Evolutionary conservation across 2,888 invertebrate genomes (phyloP), one percentile per base, ranked within the genome.

Genomic region (Stegana nigrithorax): DNA sequence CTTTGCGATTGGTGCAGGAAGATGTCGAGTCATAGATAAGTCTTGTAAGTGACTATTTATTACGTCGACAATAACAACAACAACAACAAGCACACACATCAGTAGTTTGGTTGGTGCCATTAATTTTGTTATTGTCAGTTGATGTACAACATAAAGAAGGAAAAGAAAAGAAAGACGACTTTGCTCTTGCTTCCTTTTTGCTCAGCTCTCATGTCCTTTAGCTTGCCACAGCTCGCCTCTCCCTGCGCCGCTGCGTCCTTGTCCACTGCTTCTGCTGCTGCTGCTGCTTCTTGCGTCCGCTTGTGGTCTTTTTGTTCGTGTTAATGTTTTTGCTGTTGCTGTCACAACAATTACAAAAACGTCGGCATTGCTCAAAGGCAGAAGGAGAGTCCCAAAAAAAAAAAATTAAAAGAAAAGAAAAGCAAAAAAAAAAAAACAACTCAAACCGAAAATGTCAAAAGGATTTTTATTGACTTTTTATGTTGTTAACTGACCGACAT

Each of bases 401-500:
- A n/a, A n/a, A n/a, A n/a, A n/a, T n/a, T n/a, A n/a, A n/a, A n/a
- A n/a, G n/a, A n/a, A n/a, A n/a, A n/a, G n/a, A n/a, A n/a, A n/a
- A n/a, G n/a, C n/a, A n/a, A n/a, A n/a, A n/a, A n/a, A n/a, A n/a
- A n/a, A n/a, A n/a, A n/a, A n/a, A n/a, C n/a, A n/a, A n/a, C n/a
- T n/a, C n/a, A 47, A 47, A 21, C 64, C 60, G 51, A 66, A 67
- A 69, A 75, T 78, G 78, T 78, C 78, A 75, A 68, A 78, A 66
- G 75, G 70, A 72, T 65, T 69, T 73, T 78, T 76, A 78, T 78
- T 75, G 76, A 75, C 72, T 74, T 78, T 72, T 78, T 78, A 76
- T 78, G 78, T 67, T 74, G 74, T 78, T 78, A 76, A 76, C 78
- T 77, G 76, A 76, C 76, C 76, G 78, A 76, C 75, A 73, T 78